These are phyloP conservation scores for Lithophane ornitopus DNA, from an alignment of 2,888 invertebrate genomes.

Conservation along the genomic window DNA sequence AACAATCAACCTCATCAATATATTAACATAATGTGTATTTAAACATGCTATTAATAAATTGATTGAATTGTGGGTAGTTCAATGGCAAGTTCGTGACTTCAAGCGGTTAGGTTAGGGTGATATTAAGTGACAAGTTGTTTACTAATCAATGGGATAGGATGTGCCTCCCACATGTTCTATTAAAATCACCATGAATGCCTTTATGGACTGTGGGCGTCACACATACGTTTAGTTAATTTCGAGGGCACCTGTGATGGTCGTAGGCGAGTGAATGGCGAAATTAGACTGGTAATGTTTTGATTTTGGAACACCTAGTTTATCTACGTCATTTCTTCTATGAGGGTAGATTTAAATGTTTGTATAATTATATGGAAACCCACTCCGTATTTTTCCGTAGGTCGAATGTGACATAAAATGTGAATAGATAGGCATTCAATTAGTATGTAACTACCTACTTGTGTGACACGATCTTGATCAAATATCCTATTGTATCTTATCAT, in stretches of 20 bases:
- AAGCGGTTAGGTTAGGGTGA: slow-evolving; percentile 13
- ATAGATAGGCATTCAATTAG: not conserved
- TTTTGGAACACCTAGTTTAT: not conserved
- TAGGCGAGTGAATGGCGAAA: not conserved
- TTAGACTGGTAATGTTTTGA: not conserved
- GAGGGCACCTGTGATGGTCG: slow-evolving; percentile 23
- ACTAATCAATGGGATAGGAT: slow-evolving; percentile 40
- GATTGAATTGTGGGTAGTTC: slow-evolving; percentile 41
- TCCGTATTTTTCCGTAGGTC: not conserved
- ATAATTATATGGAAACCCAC: not conserved
- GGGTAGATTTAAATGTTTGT: not conserved
- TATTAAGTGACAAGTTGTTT: slow-evolving; percentile 58
- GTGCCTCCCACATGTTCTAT: slow-evolving; percentile 34
- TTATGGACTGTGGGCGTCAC: slow-evolving; percentile 31
- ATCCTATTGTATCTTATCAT: not conserved
- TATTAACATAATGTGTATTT: slow-evolving; percentile 60
- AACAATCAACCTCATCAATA: slow-evolving; percentile 45
- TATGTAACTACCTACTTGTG: too few relatives aligned
- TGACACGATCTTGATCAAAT: too few relatives aligned
- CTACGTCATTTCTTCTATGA: not conserved
- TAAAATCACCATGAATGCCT: slow-evolving; percentile 36
- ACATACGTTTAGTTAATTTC: slow-evolving; percentile 15
- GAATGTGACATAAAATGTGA: not conserved
- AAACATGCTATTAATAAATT: slow-evolving; percentile 53
- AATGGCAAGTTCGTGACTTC: slow-evolving; percentile 51